phyloP scores from a whole-genome alignment of 64 coral and sea anemone species.

The Platygyra sinensis region DNA sequence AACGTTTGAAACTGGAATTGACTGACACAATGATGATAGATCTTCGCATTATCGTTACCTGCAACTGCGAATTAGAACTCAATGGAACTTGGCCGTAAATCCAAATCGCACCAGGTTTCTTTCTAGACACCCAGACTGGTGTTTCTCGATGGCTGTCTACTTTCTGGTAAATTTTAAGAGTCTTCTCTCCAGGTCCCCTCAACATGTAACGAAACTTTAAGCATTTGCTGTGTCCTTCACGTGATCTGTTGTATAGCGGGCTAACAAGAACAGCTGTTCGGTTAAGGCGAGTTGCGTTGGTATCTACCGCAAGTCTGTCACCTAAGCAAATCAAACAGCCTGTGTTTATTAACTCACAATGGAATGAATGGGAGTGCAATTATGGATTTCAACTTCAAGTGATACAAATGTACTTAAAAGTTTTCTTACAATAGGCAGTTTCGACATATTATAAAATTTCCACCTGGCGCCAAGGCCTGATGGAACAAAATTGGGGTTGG shows the following conservation, averaged over 20 bases:
- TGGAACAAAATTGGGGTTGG: too few species aligned
- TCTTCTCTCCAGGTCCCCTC: neutral
- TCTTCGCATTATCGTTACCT: neutral
- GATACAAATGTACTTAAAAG: too few species aligned
- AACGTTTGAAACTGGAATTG: too few species aligned
- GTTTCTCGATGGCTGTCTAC: neutral
- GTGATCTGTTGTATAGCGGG: conserved; percentile 2
- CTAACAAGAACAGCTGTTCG: neutral
- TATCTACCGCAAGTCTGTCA: neutral
- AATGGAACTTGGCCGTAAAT: conserved; percentile 11
- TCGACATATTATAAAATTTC: too few species aligned
- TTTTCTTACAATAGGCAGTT: too few species aligned
- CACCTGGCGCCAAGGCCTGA: too few species aligned
- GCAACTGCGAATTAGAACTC: neutral
- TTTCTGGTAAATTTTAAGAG: conserved; percentile 2
- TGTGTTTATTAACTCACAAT: too few species aligned
- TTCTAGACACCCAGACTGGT: neutral
- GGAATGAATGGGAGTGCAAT: too few species aligned
- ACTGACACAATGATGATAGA: too few species aligned
- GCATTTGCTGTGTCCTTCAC: neutral
- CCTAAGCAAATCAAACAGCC: neutral
- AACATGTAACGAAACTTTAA: conserved; percentile 11
- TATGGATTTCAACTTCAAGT: too few species aligned
- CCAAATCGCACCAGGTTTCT: neutral
- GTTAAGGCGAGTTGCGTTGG: neutral